Percentiles rank a stretch among this genome's conserved stretches.
Conservation (phyloP, 2,888 invertebrate species). For the Tenthredo distinguenda region DNA sequence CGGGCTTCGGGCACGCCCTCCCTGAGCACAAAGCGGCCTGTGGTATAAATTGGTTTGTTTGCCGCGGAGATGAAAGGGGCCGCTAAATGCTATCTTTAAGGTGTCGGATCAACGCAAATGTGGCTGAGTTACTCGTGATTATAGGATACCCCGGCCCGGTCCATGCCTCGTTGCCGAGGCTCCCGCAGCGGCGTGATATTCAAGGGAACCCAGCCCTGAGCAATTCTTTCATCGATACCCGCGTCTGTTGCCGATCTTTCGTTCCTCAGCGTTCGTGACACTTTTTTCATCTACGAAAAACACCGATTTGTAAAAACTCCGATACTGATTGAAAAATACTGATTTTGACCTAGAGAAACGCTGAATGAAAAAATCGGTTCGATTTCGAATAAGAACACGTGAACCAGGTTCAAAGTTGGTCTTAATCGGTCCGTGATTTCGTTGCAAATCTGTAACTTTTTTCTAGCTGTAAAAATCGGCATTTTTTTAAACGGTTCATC, state of each 20-base stretch:
- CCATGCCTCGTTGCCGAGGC: constrained; percentile 69
- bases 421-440: not conserved
- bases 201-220: constrained; percentile 54
- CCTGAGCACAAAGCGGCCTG: constrained; percentile 79
- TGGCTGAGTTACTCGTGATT: constrained; percentile 79
- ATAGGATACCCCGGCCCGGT: constrained; percentile 74
- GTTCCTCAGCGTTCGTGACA: not conserved
- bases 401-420: not conserved
- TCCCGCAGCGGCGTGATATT: constrained; percentile 67
- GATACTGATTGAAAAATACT: not conserved
- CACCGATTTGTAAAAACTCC: not conserved
- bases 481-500: constrained; percentile 9
- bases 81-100: constrained; percentile 79
- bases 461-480: not conserved
- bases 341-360: not conserved
- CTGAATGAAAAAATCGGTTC: not conserved
- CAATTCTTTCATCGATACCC: constrained; percentile 7
- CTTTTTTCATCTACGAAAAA: not conserved
- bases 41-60: constrained; percentile 79
- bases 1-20: constrained; percentile 79
- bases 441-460: not conserved
- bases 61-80: constrained; percentile 78
- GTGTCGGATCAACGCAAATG: constrained; percentile 79
- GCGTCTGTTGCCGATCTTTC: constrained; percentile 41
- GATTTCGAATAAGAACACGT: not conserved